Percentiles rank a stretch among this genome's conserved stretches.
Evolutionary conservation across 2,113 vertebrate genomes (phyloP).

Genomic region (Malurus elegans): DNA sequence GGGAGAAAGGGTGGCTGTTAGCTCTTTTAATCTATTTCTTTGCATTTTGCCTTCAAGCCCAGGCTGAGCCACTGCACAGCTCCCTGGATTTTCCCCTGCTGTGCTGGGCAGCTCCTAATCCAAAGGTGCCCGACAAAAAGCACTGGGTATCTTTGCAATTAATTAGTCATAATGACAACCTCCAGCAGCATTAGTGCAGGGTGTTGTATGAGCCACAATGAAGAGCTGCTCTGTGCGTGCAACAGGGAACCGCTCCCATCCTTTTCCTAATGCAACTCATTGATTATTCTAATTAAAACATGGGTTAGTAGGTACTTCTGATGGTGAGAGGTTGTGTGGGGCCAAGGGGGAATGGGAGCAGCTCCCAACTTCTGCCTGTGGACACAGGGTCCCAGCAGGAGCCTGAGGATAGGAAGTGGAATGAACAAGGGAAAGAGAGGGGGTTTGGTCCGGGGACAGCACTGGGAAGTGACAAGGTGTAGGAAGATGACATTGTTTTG

Average conservation of each 20-base stretch:
- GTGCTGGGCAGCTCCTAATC: neutral
- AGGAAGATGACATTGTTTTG: neutral
- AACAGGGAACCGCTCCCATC: neutral
- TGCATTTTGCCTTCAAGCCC: neutral
- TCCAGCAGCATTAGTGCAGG: neutral
- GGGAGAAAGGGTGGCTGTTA: neutral
- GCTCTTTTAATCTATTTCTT: neutral
- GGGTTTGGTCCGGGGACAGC: accelerated
- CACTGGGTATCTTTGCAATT: neutral
- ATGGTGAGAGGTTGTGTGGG: neutral
- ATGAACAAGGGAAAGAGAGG: neutral
- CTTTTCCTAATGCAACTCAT: neutral
- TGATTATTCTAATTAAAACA: constrained; percentile 6
- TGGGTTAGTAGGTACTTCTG: accelerated
- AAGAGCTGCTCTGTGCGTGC: neutral
- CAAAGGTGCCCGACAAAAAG: neutral
- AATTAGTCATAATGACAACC: neutral
- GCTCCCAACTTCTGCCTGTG: neutral
- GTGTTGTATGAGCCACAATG: accelerated
- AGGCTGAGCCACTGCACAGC: neutral
- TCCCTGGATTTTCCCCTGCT: neutral
- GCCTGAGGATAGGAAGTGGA: neutral
- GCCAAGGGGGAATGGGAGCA: neutral
- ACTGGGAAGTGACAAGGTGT: neutral
- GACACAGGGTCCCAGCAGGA: neutral